Evolutionary conservation across 2,888 invertebrate species (phyloP).

Genomic region (Tanypteryx hageni): DNA sequence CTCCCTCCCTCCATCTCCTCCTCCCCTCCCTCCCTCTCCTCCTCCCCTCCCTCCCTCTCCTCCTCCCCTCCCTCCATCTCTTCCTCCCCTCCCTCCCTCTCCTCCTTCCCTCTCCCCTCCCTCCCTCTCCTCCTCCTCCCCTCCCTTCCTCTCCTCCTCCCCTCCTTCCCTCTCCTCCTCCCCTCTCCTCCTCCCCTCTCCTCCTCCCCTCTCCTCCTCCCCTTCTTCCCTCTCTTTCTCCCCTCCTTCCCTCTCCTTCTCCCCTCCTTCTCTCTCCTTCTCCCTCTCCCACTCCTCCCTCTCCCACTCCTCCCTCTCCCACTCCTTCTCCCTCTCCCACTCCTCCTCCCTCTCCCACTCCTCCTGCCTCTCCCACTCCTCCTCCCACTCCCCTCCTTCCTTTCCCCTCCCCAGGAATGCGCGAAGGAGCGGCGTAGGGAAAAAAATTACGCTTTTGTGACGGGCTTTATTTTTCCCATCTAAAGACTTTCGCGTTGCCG

Average conservation of each 20-base stretch:
- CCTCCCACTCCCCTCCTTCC: background rate
- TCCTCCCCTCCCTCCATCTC: background rate
- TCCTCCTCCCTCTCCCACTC: background rate
- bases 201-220: background rate
- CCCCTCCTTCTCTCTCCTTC: background rate
- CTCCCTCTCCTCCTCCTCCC: background rate
- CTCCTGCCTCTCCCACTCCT: background rate
- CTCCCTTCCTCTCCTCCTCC: background rate
- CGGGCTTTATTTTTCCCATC: background rate
- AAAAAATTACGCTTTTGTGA: background rate
- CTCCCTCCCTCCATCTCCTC: background rate
- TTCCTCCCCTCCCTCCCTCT: background rate
- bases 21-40: background rate
- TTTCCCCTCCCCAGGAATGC: background rate
- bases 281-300: background rate
- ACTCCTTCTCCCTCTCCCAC: background rate
- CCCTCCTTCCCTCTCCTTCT: background rate
- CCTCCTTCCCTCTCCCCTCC: background rate
- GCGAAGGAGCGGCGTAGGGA: constrained; percentile 8
- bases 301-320: background rate
- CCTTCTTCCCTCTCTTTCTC: background rate
- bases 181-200: background rate
- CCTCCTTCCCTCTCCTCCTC: background rate
- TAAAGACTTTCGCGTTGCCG: background rate
- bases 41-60: background rate